phyloP scores from a whole-genome alignment of 2,888 invertebrate genomes.

The Dromius quadrimaculatus region DNA sequence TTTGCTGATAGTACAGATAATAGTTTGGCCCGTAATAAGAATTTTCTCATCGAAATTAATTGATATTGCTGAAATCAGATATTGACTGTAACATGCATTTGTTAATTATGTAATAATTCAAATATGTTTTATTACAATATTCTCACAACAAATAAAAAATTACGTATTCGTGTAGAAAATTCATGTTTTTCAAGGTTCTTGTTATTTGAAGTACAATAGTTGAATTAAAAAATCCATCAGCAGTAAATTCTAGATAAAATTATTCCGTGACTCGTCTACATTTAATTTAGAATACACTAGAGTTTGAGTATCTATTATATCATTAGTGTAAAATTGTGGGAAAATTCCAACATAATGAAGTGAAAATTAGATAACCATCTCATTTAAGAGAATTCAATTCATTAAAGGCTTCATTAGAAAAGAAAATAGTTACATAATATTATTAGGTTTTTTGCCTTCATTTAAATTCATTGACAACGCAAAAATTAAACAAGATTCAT shows the following conservation, averaged over 20 bases:
- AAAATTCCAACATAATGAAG: too few relatives aligned
- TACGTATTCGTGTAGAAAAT: constrained; percentile 12
- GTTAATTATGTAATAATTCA: too few relatives aligned
- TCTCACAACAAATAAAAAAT: not conserved
- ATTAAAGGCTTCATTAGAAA: too few relatives aligned
- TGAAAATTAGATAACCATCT: too few relatives aligned
- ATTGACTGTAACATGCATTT: too few relatives aligned
- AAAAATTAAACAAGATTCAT: not conserved
- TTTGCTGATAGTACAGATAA: too few relatives aligned
- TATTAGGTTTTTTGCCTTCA: too few relatives aligned
- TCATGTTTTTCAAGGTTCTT: constrained; percentile 28
- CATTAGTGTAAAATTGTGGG: constrained; percentile 7
- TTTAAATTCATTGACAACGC: not conserved
- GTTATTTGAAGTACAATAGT: constrained; percentile 6
- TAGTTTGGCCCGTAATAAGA: not conserved
- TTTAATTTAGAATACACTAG: constrained; percentile 14
- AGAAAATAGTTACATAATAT: too few relatives aligned
- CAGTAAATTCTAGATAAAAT: constrained; percentile 6
- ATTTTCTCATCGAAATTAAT: not conserved
- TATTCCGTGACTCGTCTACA: constrained; percentile 10
- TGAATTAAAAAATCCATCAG: constrained; percentile 28
- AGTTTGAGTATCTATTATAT: constrained; percentile 3
- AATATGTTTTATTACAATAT: too few relatives aligned
- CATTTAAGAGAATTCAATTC: too few relatives aligned
- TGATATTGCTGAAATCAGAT: too few relatives aligned